These are phyloP conservation scores for Hermatobates lingyangjiaoensis DNA, from an alignment of 1,140 invertebrate genomes.

Conservation along the genomic window DNA sequence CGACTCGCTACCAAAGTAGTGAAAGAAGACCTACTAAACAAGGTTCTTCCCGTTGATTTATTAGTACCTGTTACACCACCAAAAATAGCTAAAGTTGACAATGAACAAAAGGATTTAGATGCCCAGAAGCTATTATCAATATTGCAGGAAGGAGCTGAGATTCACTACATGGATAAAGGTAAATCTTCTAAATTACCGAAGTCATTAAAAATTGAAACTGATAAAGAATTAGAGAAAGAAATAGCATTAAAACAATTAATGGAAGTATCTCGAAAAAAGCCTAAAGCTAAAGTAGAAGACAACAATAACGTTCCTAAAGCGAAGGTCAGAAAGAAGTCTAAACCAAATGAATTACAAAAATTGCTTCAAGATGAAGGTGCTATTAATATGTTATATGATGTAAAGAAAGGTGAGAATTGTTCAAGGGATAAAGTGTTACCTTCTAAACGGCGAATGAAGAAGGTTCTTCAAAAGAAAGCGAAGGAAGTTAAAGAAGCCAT, in stretches of 20 bases:
- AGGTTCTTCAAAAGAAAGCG: slow-evolving; percentile 20
- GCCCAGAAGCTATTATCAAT: slow-evolving; percentile 28
- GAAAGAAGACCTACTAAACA: slow-evolving; percentile 3
- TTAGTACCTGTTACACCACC: slow-evolving; percentile 4
- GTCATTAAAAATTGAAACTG: slow-evolving; percentile 20
- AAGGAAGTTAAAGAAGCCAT: slow-evolving; percentile 35
- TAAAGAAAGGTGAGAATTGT: slow-evolving; percentile 29
- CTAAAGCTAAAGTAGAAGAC: slow-evolving; percentile 12
- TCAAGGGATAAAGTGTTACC: slow-evolving; percentile 20
- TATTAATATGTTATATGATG: slow-evolving; percentile 61
- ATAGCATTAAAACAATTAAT: slow-evolving; percentile 31
- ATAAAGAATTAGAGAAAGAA: slow-evolving; percentile 27
- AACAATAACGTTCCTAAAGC: slow-evolving; percentile 5
- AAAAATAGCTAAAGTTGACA: slow-evolving; percentile 1
- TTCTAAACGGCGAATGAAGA: slow-evolving; percentile 18
- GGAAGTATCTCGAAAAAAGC: slow-evolving; percentile 22
- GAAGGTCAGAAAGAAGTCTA: slow-evolving; percentile 11
- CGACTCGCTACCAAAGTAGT: slow-evolving; percentile 22
- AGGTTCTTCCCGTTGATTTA: not conserved
- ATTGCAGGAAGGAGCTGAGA: slow-evolving; percentile 28
- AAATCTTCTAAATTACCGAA: slow-evolving; percentile 5
- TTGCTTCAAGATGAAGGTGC: slow-evolving; percentile 67
- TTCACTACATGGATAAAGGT: slow-evolving; percentile 3
- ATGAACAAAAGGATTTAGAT: slow-evolving; percentile 18
- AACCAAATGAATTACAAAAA: slow-evolving; percentile 48